Evolutionary conservation across 2,888 invertebrate species (phyloP).

Genomic region (Germaria angustata): DNA sequence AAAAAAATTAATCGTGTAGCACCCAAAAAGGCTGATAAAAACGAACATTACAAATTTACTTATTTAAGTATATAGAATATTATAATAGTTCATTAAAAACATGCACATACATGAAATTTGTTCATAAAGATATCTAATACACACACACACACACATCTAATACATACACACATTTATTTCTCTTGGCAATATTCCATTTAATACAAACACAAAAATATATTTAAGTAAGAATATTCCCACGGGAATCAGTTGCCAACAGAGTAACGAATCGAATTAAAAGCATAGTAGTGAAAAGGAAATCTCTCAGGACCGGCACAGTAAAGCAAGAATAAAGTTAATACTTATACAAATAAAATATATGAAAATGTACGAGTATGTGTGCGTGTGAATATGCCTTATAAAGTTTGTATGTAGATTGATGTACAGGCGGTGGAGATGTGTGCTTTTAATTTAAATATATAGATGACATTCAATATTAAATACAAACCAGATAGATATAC

Average conservation of each 20-base stretch:
- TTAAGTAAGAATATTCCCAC: slow-evolving; percentile 70
- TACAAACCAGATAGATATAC: not conserved
- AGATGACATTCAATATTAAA: slow-evolving; percentile 53
- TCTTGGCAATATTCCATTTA: slow-evolving; percentile 53
- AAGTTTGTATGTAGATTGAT: not conserved
- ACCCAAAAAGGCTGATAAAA: too few relatives aligned
- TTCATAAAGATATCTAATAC: not conserved
- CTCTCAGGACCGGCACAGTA: slow-evolving; percentile 68
- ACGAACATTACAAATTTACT: too few relatives aligned
- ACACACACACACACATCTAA: slow-evolving; percentile 1
- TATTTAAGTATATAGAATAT: slow-evolving; percentile 60
- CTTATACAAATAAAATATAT: slow-evolving; percentile 19
- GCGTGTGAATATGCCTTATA: not conserved
- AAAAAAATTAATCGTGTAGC: not conserved
- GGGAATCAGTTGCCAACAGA: slow-evolving; percentile 73
- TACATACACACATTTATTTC: slow-evolving; percentile 15
- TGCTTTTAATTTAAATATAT: slow-evolving; percentile 1
- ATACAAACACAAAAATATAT: slow-evolving; percentile 63
- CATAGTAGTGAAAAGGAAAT: slow-evolving; percentile 68
- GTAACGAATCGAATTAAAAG: slow-evolving; percentile 80
- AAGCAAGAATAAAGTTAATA: slow-evolving; percentile 47
- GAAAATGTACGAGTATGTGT: not conserved
- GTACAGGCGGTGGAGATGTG: not conserved
- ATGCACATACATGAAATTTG: not conserved
- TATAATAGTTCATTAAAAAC: slow-evolving; percentile 62